Percentiles rank a stretch among this genome's conserved stretches.
These are phyloP conservation scores for Elegia similella DNA, from an alignment of 2,888 invertebrate genomes.

Conservation along the genomic window DNA sequence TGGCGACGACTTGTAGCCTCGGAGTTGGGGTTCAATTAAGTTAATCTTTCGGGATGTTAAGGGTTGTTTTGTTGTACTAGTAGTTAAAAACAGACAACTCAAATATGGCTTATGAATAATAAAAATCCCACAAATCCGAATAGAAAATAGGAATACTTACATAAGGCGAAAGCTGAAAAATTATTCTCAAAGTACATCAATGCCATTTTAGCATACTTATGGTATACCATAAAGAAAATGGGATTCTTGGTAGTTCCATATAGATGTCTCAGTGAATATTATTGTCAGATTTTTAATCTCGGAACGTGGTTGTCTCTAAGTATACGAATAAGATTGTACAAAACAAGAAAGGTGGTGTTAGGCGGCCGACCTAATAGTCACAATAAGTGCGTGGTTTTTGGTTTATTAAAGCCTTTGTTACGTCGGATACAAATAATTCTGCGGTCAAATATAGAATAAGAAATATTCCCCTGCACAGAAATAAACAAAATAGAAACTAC, in stretches of 20 bases:
- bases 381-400: conserved; percentile 1
- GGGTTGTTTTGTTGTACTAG: background rate
- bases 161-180: background rate
- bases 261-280: background rate
- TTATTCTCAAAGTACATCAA: too few relatives aligned
- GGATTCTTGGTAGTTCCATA: too few relatives aligned
- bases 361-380: background rate
- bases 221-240: too few relatives aligned
- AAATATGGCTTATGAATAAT: background rate
- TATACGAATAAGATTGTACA: conserved; percentile 1
- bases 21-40: conserved; percentile 14
- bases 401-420: conserved; percentile 5
- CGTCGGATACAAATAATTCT: background rate
- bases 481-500: background rate
- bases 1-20: conserved; percentile 12
- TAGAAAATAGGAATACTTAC: too few relatives aligned
- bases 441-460: background rate
- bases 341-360: background rate
- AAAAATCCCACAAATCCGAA: too few relatives aligned
- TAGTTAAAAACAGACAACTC: background rate
- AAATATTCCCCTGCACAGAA: background rate
- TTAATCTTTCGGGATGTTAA: conserved; percentile 1
- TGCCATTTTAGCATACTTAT: too few relatives aligned
- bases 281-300: background rate
- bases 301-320: background rate